Conservation (phyloP, 2,797 vertebrate genomes). For the Microctenopoma lineatum region DNA sequence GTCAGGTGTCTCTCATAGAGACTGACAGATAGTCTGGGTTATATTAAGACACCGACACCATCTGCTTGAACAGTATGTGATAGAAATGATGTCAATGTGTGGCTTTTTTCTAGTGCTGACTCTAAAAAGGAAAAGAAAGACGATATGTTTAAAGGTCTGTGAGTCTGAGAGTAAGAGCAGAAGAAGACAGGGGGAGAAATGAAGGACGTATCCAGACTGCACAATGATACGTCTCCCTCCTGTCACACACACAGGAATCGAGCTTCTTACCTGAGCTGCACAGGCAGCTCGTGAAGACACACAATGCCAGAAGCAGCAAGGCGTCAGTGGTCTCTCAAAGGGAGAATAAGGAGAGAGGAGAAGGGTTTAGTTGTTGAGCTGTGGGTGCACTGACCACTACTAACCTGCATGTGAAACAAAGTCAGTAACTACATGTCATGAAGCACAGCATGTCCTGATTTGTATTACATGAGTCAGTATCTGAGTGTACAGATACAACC, state of each 20-base stretch:
- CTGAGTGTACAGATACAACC: too few relatives aligned
- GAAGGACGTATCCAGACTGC: constrained; percentile 14
- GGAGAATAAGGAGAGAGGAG: background rate
- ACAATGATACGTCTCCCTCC: constrained; percentile 21
- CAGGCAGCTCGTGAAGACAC: constrained; percentile 29
- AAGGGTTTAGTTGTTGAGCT: too few relatives aligned
- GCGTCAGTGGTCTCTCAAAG: background rate
- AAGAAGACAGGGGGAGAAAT: background rate
- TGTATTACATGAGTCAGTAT: too few relatives aligned
- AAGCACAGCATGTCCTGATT: background rate
- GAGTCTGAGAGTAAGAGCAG: background rate
- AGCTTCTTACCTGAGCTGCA: constrained; percentile 19
- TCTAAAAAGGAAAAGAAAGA: constrained; percentile 7
- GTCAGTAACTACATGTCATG: background rate
- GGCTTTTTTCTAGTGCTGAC: constrained; percentile 6
- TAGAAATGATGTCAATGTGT: constrained; percentile 3
- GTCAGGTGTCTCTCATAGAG: constrained; percentile 65
- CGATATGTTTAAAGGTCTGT: background rate
- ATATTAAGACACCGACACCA: constrained; percentile 37
- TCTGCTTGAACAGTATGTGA: constrained; percentile 43
- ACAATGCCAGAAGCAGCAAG: constrained; percentile 5
- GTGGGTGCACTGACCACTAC: background rate
- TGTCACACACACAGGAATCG: constrained; percentile 4
- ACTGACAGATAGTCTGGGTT: constrained; percentile 47
- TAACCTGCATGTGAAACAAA: background rate